Percentiles rank a stretch among this genome's conserved stretches.
Conservation (phyloP, 2,113 vertebrate species). For the Melospiza melodia region DNA sequence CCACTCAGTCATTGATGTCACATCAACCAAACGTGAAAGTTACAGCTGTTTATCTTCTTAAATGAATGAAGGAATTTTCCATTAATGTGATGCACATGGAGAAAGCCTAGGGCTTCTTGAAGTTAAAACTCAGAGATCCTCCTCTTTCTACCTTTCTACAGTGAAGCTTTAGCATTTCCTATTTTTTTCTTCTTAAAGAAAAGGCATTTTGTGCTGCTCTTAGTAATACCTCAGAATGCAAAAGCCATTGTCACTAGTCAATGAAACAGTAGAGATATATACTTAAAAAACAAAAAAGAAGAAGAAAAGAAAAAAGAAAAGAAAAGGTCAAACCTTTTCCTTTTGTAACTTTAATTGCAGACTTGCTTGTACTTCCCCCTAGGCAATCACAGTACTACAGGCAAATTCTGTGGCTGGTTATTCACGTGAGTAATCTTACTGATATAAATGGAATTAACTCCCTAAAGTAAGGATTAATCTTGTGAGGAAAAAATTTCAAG, state of each 20-base stretch:
- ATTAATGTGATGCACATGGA: conserved; percentile 9
- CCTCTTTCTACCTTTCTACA: background rate
- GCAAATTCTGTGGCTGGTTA: conserved; percentile 33
- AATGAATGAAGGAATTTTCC: conserved; percentile 70
- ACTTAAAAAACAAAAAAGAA: background rate
- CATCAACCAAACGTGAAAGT: conserved; percentile 51
- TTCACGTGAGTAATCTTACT: conserved; percentile 47
- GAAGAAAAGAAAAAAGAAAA: background rate
- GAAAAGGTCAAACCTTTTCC: conserved; percentile 34
- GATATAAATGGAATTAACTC: conserved; percentile 31
- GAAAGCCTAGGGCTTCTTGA: background rate
- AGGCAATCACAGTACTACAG: conserved; percentile 41
- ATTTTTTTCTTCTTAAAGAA: background rate
- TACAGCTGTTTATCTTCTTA: conserved; percentile 68
- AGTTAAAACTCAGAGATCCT: background rate
- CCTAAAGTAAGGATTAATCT: conserved; percentile 50
- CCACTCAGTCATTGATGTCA: conserved; percentile 40
- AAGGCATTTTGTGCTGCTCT: background rate
- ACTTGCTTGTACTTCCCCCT: conserved; percentile 40
- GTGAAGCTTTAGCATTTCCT: background rate
- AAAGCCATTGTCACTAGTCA: background rate
- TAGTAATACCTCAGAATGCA: background rate
- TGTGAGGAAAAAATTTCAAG: background rate
- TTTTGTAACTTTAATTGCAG: conserved; percentile 53
- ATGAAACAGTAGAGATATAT: background rate